Conservation (phyloP, 1,140 invertebrate species). For the Muscidifurax raptorellus region DNA sequence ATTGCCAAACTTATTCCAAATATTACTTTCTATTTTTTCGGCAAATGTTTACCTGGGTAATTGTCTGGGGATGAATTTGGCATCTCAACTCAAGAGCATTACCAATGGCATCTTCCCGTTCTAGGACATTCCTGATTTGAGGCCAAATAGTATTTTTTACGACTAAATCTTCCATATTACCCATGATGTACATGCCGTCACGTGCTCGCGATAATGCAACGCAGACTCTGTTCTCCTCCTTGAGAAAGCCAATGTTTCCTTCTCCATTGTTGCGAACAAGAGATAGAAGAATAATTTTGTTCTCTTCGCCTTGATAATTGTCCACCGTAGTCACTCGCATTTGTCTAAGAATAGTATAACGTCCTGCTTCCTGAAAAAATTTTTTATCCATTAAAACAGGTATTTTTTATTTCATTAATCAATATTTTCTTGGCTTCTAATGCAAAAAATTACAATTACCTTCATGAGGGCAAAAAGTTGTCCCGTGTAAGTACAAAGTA, state of each 20-base stretch:
- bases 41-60: neutral
- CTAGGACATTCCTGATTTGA: constrained; percentile 73
- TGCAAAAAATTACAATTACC: neutral
- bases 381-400: neutral
- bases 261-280: constrained; percentile 85
- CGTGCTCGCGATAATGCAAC: constrained; percentile 85
- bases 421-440: neutral
- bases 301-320: constrained; percentile 92
- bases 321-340: constrained; percentile 84
- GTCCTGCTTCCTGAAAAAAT: neutral
- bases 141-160: constrained; percentile 75
- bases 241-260: constrained; percentile 86
- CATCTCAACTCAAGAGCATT: constrained; percentile 31
- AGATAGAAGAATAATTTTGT: constrained; percentile 88
- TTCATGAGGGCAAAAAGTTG: constrained; percentile 16
- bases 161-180: constrained; percentile 81
- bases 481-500: constrained; percentile 21
- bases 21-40: neutral
- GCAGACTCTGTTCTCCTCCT: constrained; percentile 82
- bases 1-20: neutral
- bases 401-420: neutral
- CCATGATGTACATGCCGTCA: constrained; percentile 81
- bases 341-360: constrained; percentile 58
- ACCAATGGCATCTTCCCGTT: constrained; percentile 71
- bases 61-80: constrained; percentile 17